phyloP scores from a whole-genome alignment of 1,140 invertebrate genomes.

The Cydia amplana region DNA sequence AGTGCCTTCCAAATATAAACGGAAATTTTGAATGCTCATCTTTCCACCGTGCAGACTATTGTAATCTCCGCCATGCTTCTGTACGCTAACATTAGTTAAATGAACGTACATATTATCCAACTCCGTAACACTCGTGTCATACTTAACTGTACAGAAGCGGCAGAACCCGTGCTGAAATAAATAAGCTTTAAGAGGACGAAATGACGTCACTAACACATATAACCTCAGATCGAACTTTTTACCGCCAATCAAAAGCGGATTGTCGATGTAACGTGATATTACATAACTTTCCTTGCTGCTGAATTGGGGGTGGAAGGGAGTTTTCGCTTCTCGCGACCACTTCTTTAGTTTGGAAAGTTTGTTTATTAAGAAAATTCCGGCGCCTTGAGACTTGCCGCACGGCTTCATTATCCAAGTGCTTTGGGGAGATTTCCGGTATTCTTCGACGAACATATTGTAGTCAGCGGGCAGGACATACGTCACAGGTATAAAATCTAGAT shows the following conservation, averaged over 20 bases:
- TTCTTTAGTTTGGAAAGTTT: conserved; percentile 92
- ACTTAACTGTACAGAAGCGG: conserved; percentile 91
- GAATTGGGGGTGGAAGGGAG: conserved; percentile 88
- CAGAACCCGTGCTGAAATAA: conserved; percentile 91
- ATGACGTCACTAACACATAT: conserved; percentile 92
- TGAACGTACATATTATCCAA: conserved; percentile 93
- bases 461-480: conserved; percentile 97
- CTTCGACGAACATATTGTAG: conserved; percentile 98
- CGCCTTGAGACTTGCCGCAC: conserved; percentile 92
- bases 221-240: conserved; percentile 93
- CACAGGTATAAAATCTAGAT: conserved; percentile 94
- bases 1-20: conserved; percentile 94
- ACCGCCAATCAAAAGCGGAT: conserved; percentile 91
- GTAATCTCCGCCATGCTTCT: conserved; percentile 94
- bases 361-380: conserved; percentile 92
- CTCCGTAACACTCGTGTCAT: conserved; percentile 87
- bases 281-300: conserved; percentile 91
- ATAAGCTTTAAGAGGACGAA: conserved; percentile 90
- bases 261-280: conserved; percentile 93
- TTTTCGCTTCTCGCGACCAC: conserved; percentile 90
- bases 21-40: conserved; percentile 94
- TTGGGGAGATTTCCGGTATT: conserved; percentile 94
- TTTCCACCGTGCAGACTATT: conserved; percentile 97
- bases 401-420: conserved; percentile 99
- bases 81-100: conserved; percentile 92